Conservation (phyloP, 2,113 vertebrate species). For the Peromyscus californicus region DNA sequence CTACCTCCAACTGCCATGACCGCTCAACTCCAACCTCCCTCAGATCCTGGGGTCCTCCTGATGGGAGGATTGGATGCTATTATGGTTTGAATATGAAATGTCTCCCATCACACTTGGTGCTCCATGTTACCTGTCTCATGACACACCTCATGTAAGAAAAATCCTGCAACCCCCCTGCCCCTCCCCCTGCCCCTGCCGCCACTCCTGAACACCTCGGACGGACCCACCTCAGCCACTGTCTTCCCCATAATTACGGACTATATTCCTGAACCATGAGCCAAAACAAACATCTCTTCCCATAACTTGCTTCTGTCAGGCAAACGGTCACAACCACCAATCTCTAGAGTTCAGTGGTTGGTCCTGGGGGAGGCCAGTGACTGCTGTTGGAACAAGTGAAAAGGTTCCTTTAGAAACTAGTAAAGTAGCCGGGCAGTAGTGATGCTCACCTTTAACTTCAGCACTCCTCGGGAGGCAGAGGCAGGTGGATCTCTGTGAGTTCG, state of each 20-base stretch:
- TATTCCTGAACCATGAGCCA: neutral
- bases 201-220: neutral
- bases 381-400: neutral
- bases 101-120: neutral
- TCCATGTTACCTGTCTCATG: too few relatives aligned
- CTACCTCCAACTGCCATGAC: neutral
- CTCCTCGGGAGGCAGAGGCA: too few relatives aligned
- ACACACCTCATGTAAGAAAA: neutral
- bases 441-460: too few relatives aligned
- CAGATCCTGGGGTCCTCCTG: neutral
- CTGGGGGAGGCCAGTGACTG: neutral
- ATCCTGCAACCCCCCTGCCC: neutral
- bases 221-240: neutral
- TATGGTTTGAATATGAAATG: neutral
- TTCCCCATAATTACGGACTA: neutral
- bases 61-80: neutral
- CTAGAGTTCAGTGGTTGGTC: neutral
- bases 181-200: rapidly evolving
- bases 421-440: too few relatives aligned
- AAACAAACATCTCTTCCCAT: too few relatives aligned
- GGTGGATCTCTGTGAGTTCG: too few relatives aligned
- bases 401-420: neutral
- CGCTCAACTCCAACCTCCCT: too few relatives aligned
- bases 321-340: neutral
- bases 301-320: neutral